phyloP scores from a whole-genome alignment of 2,113 vertebrate species.

The Papio anubis region DNA sequence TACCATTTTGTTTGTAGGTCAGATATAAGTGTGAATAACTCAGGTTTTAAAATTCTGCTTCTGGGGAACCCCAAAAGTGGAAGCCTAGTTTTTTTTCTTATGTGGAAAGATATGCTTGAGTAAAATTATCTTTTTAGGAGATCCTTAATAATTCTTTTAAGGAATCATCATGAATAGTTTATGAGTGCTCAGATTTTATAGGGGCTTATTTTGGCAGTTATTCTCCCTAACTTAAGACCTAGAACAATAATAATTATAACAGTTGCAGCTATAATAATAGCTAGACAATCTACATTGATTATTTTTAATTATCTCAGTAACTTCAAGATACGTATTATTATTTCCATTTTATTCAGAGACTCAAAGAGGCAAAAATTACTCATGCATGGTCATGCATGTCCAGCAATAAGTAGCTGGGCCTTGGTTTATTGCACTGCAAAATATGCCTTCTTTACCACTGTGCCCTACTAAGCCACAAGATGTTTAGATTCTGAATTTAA shows the following conservation, averaged over 20 bases:
- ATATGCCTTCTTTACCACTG: not conserved
- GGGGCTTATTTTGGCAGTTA: not conserved
- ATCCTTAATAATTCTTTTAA: not conserved
- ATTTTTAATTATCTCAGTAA: not conserved
- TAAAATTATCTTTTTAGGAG: not conserved
- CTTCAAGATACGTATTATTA: not conserved
- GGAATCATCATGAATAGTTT: not conserved
- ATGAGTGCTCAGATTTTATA: not conserved
- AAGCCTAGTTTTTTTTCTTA: not conserved
- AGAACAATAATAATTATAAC: not conserved
- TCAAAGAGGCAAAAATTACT: not conserved
- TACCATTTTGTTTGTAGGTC: not conserved
- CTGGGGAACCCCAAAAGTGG: not conserved
- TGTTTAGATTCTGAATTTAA: not conserved
- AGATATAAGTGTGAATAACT: not conserved
- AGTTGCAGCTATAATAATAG: not conserved
- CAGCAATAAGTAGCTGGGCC: not conserved
- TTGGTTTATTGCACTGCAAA: not conserved
- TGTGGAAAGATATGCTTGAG: not conserved
- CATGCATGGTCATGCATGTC: not conserved
- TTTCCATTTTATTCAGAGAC: not conserved
- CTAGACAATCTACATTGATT: not conserved
- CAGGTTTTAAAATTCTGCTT: not conserved
- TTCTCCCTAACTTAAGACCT: not conserved
- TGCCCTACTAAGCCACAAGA: not conserved